Conservation (phyloP, 2,797 vertebrate genomes). For the Champsocephalus esox region DNA sequence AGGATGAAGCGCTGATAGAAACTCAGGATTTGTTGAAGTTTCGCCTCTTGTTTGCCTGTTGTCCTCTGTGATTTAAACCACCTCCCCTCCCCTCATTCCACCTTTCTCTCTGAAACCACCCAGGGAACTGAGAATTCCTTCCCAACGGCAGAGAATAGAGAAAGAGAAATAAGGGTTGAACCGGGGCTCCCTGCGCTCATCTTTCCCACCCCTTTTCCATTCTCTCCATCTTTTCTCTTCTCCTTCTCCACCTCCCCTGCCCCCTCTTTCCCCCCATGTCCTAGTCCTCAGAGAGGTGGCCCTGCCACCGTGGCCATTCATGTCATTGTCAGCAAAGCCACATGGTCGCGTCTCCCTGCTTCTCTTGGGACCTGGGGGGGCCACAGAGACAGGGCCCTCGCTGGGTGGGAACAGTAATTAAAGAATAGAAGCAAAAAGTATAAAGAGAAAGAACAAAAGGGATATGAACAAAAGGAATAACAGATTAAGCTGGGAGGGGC, state of each 20-base stretch:
- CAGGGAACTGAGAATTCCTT: slow-evolving; percentile 76
- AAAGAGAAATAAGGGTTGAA: slow-evolving; percentile 70
- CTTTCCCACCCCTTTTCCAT: slow-evolving; percentile 81
- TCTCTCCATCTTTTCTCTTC: slow-evolving; percentile 75
- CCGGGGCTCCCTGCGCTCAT: slow-evolving; percentile 73
- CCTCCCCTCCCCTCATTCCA: slow-evolving; percentile 64
- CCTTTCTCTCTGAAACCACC: slow-evolving; percentile 75
- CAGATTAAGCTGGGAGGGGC: slow-evolving; percentile 71
- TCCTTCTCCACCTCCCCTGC: slow-evolving; percentile 40
- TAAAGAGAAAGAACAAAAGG: slow-evolving; percentile 84
- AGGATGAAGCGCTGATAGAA: slow-evolving; percentile 58
- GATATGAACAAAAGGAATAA: slow-evolving; percentile 84
- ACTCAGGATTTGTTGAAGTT: slow-evolving; percentile 68
- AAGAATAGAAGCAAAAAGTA: slow-evolving; percentile 81
- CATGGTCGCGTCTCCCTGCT: slow-evolving; percentile 79
- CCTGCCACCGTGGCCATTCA: slow-evolving; percentile 81
- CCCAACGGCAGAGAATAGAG: slow-evolving; percentile 66
- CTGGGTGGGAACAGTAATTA: slow-evolving; percentile 86
- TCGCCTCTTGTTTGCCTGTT: slow-evolving; percentile 72
- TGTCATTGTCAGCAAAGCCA: slow-evolving; percentile 82
- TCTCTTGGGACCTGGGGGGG: slow-evolving; percentile 76
- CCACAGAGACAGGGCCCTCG: slow-evolving; percentile 67
- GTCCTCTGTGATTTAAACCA: slow-evolving; percentile 71
- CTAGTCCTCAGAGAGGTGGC: slow-evolving; percentile 81
- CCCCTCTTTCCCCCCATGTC: slow-evolving; percentile 42